Conservation (phyloP, 1,140 invertebrate species). For the Phenacoccus solenopsis region DNA sequence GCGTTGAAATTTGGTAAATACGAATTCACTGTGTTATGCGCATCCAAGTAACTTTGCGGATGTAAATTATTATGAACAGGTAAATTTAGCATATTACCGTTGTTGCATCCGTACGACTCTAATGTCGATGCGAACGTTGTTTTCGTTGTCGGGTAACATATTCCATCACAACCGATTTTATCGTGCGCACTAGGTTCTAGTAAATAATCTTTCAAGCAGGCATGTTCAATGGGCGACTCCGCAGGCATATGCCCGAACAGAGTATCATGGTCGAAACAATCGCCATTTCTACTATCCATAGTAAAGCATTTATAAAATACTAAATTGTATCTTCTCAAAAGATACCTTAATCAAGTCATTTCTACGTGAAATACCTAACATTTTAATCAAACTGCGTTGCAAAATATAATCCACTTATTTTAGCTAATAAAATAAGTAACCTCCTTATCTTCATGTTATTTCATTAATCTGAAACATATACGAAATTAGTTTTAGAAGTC, state of each 20-base stretch:
- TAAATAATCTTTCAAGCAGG: slow-evolving; percentile 30
- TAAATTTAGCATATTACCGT: slow-evolving; percentile 7
- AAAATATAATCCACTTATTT: no score
- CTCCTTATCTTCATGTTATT: background rate
- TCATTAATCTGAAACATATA: background rate
- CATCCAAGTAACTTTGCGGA: slow-evolving; percentile 8
- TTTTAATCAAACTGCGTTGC: no score
- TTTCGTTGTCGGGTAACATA: background rate
- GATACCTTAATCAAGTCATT: background rate
- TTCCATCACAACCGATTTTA: slow-evolving; percentile 9
- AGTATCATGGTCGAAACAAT: slow-evolving; percentile 27
- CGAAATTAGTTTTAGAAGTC: background rate
- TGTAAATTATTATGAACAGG: slow-evolving; percentile 12
- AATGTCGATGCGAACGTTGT: background rate
- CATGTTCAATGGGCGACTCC: slow-evolving; percentile 21
- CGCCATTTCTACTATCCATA: slow-evolving; percentile 28
- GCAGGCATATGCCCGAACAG: slow-evolving; percentile 23
- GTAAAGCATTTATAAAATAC: slow-evolving; percentile 5
- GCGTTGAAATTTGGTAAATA: slow-evolving; percentile 2
- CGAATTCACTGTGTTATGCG: slow-evolving; percentile 8
- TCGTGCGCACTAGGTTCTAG: slow-evolving; percentile 24
- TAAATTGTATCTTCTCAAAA: background rate
- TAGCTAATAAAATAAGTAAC: no score
- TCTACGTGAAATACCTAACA: background rate
- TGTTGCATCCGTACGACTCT: background rate